Percentiles rank a stretch among this genome's conserved stretches.
phyloP scores from a whole-genome alignment of 2,797 vertebrate genomes.

The Varecia variegata region DNA sequence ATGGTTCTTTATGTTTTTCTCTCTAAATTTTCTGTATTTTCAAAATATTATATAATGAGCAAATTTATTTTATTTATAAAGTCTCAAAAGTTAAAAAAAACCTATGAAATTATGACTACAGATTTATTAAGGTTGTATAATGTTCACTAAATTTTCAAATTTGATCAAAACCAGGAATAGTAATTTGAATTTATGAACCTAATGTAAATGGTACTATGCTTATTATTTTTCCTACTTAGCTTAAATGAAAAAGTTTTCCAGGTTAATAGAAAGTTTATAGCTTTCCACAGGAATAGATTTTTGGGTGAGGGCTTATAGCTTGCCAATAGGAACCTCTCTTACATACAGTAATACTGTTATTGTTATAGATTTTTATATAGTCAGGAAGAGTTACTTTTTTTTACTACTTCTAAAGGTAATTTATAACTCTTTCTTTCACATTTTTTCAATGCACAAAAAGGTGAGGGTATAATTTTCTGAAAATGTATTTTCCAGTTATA shows the following conservation, averaged over 20 bases:
- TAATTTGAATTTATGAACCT: constrained; percentile 27
- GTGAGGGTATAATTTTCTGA: constrained; percentile 51
- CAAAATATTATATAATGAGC: neutral
- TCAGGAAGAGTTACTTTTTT: neutral
- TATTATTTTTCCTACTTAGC: constrained; percentile 45
- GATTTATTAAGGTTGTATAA: neutral
- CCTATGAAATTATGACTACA: neutral
- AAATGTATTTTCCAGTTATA: constrained; percentile 38
- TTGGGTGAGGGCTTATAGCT: neutral
- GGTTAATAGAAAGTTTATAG: constrained; percentile 29
- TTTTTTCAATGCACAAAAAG: neutral
- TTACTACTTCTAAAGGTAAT: neutral
- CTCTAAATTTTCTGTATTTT: neutral
- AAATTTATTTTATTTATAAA: neutral
- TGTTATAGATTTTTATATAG: neutral
- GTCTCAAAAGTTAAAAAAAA: neutral
- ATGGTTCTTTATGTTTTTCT: neutral
- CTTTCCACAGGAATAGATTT: neutral
- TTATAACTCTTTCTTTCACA: constrained; percentile 12
- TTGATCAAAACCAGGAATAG: neutral
- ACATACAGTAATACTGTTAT: neutral
- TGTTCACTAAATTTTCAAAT: constrained; percentile 39
- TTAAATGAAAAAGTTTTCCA: constrained; percentile 29
- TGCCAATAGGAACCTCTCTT: neutral
- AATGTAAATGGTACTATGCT: constrained; percentile 25